Conservation (phyloP, 2,888 invertebrate species). For the Chrysolina oricalcia region DNA sequence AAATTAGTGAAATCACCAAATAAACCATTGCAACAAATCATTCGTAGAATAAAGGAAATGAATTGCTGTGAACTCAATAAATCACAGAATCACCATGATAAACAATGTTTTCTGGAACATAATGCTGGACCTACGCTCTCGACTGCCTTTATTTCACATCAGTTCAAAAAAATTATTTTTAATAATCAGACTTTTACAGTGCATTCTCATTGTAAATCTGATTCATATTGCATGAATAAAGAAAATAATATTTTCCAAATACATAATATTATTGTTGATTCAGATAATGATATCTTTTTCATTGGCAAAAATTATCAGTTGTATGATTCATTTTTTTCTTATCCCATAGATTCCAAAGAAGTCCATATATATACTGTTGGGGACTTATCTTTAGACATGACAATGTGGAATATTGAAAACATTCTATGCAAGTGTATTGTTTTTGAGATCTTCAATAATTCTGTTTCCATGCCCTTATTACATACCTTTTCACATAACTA, state of each 20-base stretch:
- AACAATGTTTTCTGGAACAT: conserved; percentile 4
- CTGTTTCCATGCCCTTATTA: not conserved
- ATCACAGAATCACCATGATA: conserved; percentile 4
- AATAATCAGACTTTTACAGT: not conserved
- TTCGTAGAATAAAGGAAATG: conserved; percentile 13
- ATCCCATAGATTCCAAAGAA: not conserved
- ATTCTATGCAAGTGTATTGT: conserved; percentile 3
- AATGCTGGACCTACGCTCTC: conserved; percentile 8
- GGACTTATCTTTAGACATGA: conserved; percentile 2
- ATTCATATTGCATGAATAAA: conserved; percentile 9
- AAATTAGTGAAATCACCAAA: conserved; percentile 34
- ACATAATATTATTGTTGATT: conserved; percentile 16
- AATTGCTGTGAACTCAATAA: conserved; percentile 1
- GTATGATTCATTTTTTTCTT: not conserved
- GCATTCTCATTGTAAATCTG: not conserved
- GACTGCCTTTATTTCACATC: not conserved
- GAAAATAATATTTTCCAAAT: conserved; percentile 11
- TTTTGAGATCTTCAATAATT: not conserved
- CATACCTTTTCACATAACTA: not conserved
- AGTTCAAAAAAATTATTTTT: conserved; percentile 9
- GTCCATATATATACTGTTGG: not conserved
- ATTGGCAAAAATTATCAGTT: not conserved
- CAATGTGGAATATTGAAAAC: not conserved
- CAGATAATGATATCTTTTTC: not conserved
- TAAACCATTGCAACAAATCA: conserved; percentile 40